These are phyloP conservation scores for Brachyptera putata DNA, from an alignment of 2,888 invertebrate species.

Conservation along the genomic window DNA sequence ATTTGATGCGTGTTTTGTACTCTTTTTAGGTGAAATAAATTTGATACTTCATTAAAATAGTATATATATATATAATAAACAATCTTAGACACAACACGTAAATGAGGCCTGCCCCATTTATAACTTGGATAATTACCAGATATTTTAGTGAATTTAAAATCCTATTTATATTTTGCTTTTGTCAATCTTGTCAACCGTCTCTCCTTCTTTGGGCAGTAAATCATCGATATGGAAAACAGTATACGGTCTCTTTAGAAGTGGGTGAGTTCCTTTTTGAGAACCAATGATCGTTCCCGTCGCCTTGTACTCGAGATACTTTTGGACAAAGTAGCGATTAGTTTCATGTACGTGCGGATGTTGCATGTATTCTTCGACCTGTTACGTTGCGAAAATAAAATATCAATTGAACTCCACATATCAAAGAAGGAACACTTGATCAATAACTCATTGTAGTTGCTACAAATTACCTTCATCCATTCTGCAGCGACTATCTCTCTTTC, in stretches of 20 bases:
- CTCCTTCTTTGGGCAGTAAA: not conserved
- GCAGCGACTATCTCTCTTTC: slow-evolving; percentile 72
- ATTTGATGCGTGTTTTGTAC: no score
- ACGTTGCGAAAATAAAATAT: slow-evolving; percentile 31
- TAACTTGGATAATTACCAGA: no score
- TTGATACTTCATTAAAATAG: no score
- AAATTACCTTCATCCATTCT: slow-evolving; percentile 77
- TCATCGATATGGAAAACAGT: slow-evolving; percentile 6
- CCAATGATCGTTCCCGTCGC: slow-evolving; percentile 55
- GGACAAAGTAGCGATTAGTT: slow-evolving; percentile 63
- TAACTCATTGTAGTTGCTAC: no score
- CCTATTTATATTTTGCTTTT: slow-evolving; percentile 14
- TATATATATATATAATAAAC: no score
- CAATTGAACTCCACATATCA: not conserved
- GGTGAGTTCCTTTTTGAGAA: slow-evolving; percentile 10
- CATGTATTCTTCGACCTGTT: slow-evolving; percentile 58
- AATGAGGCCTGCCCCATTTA: no score
- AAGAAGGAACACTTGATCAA: not conserved
- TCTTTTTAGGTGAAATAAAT: no score
- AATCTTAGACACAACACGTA: no score
- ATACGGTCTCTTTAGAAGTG: slow-evolving; percentile 17
- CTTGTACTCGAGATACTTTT: slow-evolving; percentile 61
- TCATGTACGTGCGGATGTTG: slow-evolving; percentile 67
- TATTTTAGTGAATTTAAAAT: no score
- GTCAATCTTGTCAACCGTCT: not conserved